Evolutionary conservation across 1,140 invertebrate genomes (phyloP).

Genomic region (Pogonomyrmex barbatus): DNA sequence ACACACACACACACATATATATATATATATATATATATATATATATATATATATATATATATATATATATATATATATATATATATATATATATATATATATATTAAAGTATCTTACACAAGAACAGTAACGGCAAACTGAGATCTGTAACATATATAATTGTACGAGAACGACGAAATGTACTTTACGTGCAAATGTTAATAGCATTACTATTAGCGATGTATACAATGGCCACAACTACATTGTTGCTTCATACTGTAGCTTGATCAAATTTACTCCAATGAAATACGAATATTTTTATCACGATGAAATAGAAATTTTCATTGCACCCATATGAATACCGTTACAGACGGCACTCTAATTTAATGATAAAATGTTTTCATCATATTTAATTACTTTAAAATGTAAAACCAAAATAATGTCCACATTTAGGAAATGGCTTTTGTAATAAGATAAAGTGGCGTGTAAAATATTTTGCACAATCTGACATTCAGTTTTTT

Average conservation of each 20-base stretch:
- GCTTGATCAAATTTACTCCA: slow-evolving; percentile 44
- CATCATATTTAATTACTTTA: slow-evolving; percentile 46
- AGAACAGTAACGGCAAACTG: background rate
- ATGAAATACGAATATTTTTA: slow-evolving; percentile 49
- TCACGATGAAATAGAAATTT: slow-evolving; percentile 52
- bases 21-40: no score
- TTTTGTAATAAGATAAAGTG: slow-evolving; percentile 37
- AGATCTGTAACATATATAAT: slow-evolving; percentile 57
- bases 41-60: background rate
- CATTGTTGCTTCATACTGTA: background rate
- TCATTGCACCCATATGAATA: background rate
- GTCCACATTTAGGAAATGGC: slow-evolving; percentile 17
- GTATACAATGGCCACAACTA: slow-evolving; percentile 9
- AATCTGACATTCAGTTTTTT: background rate
- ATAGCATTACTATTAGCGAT: slow-evolving; percentile 47
- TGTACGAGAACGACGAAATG: slow-evolving; percentile 40
- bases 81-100: background rate
- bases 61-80: no score
- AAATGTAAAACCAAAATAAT: slow-evolving; percentile 50
- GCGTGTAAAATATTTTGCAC: slow-evolving; percentile 23
- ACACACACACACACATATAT: no score
- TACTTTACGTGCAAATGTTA: slow-evolving; percentile 56
- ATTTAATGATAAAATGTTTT: slow-evolving; percentile 54
- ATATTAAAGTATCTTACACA: background rate
- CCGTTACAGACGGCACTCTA: background rate